phyloP scores from a whole-genome alignment of 2,888 invertebrate genomes.

The Ctena decussata region DNA sequence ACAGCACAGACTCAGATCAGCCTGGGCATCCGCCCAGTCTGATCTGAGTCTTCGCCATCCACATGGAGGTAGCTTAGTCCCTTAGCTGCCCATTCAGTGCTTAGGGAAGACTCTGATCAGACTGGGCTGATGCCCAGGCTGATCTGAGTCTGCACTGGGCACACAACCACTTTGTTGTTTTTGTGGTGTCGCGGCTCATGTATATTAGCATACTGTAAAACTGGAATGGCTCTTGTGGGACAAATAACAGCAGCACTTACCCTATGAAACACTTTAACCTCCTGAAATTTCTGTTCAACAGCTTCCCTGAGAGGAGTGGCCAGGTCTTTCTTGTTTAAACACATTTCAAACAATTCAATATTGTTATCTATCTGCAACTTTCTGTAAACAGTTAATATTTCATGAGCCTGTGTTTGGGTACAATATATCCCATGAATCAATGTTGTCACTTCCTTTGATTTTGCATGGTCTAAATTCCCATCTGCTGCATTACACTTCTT shows the following conservation, averaged over 20 bases:
- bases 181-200: no score
- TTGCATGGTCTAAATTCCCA: slow-evolving; percentile 34
- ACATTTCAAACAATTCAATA: slow-evolving; percentile 79
- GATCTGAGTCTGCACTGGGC: no score
- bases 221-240: no score
- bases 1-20: no score
- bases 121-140: no score
- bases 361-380: slow-evolving; percentile 77
- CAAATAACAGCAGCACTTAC: slow-evolving; percentile 68
- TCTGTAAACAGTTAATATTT: slow-evolving; percentile 74
- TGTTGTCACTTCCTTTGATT: slow-evolving; percentile 56
- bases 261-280: slow-evolving; percentile 76
- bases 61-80: no score
- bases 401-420: slow-evolving; percentile 70
- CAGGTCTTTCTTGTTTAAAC: slow-evolving; percentile 62
- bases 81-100: no score
- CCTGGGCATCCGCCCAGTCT: no score
- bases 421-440: slow-evolving; percentile 72
- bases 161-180: no score
- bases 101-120: no score
- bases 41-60: no score
- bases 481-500: slow-evolving; percentile 31
- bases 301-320: slow-evolving; percentile 46
- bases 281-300: slow-evolving; percentile 69
- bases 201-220: no score